phyloP scores from a whole-genome alignment of 2,888 invertebrate genomes.

The Trileptium ribeirensis region DNA sequence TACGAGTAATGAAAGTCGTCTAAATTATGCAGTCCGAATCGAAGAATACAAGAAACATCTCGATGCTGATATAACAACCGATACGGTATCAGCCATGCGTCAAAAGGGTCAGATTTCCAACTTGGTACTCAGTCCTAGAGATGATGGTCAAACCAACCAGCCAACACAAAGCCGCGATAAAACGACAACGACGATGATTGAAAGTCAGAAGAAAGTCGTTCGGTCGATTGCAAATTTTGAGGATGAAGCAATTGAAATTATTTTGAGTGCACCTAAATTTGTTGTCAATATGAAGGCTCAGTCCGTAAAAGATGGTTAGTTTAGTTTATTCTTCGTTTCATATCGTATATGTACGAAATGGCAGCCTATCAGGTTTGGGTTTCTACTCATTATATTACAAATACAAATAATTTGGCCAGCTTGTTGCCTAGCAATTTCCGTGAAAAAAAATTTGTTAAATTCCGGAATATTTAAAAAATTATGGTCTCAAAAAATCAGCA shows the following conservation, averaged over 20 bases:
- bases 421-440: too few relatives aligned
- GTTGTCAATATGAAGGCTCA: background rate
- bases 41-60: background rate
- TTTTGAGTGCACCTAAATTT: background rate
- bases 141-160: background rate
- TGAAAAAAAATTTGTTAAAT: too few relatives aligned
- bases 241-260: background rate
- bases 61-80: background rate
- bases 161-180: background rate
- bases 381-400: too few relatives aligned
- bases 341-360: too few relatives aligned
- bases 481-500: too few relatives aligned
- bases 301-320: background rate
- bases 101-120: background rate
- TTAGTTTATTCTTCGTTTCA: too few relatives aligned
- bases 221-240: too few relatives aligned
- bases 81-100: background rate
- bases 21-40: background rate
- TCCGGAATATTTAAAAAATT: too few relatives aligned
- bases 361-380: too few relatives aligned
- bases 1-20: background rate
- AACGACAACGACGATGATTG: background rate
- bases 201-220: background rate
- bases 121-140: background rate
- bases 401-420: too few relatives aligned